Conservation (phyloP, 2,113 vertebrate species). For the Anguilla japonica region DNA sequence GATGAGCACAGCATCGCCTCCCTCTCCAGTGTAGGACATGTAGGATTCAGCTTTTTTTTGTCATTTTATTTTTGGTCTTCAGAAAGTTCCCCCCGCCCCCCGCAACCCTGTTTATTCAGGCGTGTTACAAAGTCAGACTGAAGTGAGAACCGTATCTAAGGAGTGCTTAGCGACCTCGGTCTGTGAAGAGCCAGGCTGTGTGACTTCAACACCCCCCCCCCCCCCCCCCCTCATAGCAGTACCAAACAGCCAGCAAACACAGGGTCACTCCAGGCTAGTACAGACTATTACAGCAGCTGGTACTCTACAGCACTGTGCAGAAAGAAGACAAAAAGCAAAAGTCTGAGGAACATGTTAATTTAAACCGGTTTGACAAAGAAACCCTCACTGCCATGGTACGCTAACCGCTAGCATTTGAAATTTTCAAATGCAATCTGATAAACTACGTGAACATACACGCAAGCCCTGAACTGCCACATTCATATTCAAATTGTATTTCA, state of each 20-base stretch:
- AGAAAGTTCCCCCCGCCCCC: background rate
- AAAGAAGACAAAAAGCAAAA: too few species aligned
- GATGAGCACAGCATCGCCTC: constrained; percentile 71
- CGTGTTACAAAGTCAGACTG: background rate
- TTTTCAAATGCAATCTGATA: background rate
- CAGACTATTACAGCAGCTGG: too few species aligned
- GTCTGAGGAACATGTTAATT: background rate
- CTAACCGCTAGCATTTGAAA: background rate
- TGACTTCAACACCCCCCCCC: too few species aligned
- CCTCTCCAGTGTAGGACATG: constrained; percentile 79
- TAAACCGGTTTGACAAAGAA: background rate
- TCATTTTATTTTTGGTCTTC: constrained; percentile 40
- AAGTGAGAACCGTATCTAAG: background rate
- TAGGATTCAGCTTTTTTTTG: constrained; percentile 25
- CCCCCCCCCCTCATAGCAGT: too few species aligned
- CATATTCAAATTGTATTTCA: constrained; percentile 25
- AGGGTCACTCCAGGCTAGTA: too few species aligned
- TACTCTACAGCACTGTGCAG: too few species aligned
- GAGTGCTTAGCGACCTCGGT: too few species aligned
- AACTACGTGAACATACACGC: constrained; percentile 65
- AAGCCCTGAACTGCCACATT: constrained; percentile 68
- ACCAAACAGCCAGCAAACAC: too few species aligned
- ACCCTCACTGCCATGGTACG: background rate
- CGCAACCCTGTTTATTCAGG: background rate
- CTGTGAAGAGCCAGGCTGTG: too few species aligned